Percentiles rank a stretch among this genome's conserved stretches.
These are phyloP conservation scores for Scelioninae gen. 1 DNA, from an alignment of 2,888 invertebrate genomes.

Conservation along the genomic window DNA sequence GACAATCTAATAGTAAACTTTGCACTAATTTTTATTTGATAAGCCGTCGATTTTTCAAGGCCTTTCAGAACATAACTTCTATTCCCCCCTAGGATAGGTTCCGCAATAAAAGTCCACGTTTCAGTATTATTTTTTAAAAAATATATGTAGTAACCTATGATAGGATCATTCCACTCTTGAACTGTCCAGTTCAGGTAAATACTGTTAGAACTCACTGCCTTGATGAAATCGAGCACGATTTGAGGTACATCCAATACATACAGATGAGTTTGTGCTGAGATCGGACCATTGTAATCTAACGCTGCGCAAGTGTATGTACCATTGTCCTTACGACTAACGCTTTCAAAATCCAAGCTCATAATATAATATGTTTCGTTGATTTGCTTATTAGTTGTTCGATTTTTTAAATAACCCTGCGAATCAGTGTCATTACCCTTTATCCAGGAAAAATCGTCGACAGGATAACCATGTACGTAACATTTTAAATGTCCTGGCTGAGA, in stretches of 20 bases:
- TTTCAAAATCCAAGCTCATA: slow-evolving; percentile 86
- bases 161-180: slow-evolving; percentile 89
- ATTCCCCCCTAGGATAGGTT: slow-evolving; percentile 87
- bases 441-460: slow-evolving; percentile 86
- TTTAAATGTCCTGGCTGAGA: slow-evolving; percentile 85
- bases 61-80: slow-evolving; percentile 89
- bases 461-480: slow-evolving; percentile 87
- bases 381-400: slow-evolving; percentile 80
- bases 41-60: slow-evolving; percentile 88
- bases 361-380: slow-evolving; percentile 87
- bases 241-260: slow-evolving; percentile 89
- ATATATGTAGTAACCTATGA: slow-evolving; percentile 86
- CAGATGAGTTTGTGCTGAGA: slow-evolving; percentile 85
- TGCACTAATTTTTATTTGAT: slow-evolving; percentile 88
- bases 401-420: slow-evolving; percentile 81
- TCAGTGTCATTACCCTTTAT: slow-evolving; percentile 86
- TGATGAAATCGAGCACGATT: slow-evolving; percentile 89
- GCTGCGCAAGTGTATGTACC: slow-evolving; percentile 87
- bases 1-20: slow-evolving; percentile 88
- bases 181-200: slow-evolving; percentile 94
- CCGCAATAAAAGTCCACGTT: slow-evolving; percentile 86
- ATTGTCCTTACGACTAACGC: slow-evolving; percentile 89
- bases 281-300: slow-evolving; percentile 80
- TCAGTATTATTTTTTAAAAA: slow-evolving; percentile 86
- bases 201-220: slow-evolving; percentile 90